These are phyloP conservation scores for Tiphia femorata DNA, from an alignment of 2,888 invertebrate genomes.

Conservation along the genomic window DNA sequence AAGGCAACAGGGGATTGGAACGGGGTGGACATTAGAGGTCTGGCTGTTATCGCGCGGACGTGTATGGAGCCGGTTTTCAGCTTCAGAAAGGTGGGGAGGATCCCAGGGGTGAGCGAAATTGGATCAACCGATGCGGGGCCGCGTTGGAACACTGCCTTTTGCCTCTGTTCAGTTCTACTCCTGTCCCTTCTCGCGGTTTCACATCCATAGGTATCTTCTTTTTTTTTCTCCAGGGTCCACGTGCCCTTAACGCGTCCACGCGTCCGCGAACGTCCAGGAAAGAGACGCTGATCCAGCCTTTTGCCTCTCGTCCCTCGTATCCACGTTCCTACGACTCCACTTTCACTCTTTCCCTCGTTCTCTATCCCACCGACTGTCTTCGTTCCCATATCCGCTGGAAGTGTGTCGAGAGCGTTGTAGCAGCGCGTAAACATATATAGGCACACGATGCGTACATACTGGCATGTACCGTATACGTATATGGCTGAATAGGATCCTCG, in stretches of 20 bases:
- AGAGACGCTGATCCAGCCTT: too few relatives aligned
- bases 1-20: slow-evolving; percentile 15
- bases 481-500: slow-evolving; percentile 38
- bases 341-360: slow-evolving; percentile 36
- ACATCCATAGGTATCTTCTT: slow-evolving; percentile 13
- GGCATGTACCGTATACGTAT: too few relatives aligned
- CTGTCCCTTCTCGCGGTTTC: slow-evolving; percentile 16
- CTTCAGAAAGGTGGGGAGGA: too few relatives aligned
- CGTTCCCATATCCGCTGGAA: slow-evolving; percentile 26
- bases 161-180: slow-evolving; percentile 12
- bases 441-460: too few relatives aligned
- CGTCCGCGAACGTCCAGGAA: too few relatives aligned
- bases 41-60: slow-evolving; percentile 31
- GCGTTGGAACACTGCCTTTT: slow-evolving; percentile 48
- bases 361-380: too few relatives aligned
- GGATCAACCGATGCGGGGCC: slow-evolving; percentile 52
- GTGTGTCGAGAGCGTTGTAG: too few relatives aligned
- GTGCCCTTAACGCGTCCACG: too few relatives aligned
- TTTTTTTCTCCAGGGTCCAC: too few relatives aligned
- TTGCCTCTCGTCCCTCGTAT: not conserved
- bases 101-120: slow-evolving; percentile 51
- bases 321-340: slow-evolving; percentile 16
- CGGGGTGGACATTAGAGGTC: slow-evolving; percentile 27
- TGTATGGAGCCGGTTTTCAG: too few relatives aligned
- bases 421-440: too few relatives aligned